Conservation (phyloP, 2,888 invertebrate genomes). For the Stenodera caucasica region DNA sequence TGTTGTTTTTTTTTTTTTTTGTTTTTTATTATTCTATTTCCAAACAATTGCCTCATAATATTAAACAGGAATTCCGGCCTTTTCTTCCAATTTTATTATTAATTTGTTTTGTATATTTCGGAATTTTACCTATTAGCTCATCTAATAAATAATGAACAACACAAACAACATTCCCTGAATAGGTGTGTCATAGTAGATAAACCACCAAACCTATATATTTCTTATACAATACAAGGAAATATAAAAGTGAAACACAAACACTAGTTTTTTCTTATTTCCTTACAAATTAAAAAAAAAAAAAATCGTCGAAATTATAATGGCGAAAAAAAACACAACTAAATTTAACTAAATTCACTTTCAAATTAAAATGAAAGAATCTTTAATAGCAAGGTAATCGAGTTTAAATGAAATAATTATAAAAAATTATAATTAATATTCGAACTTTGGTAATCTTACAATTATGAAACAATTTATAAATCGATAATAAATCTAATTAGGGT, state of each 20-base stretch:
- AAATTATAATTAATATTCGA: too few species aligned
- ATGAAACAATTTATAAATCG: too few species aligned
- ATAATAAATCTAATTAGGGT: too few species aligned
- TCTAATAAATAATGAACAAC: background rate
- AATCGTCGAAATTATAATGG: too few species aligned
- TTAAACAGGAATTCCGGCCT: conserved; percentile 2
- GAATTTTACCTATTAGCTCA: conserved; percentile 1
- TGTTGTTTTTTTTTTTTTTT: background rate
- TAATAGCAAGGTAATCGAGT: background rate
- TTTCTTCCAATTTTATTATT: too few species aligned
- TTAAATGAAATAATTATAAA: background rate
- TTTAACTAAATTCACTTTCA: conserved; percentile 2
- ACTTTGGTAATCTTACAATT: too few species aligned
- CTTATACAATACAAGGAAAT: background rate
- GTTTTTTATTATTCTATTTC: background rate
- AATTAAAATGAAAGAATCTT: background rate
- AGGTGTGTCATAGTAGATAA: conserved; percentile 2
- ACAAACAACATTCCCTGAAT: conserved; percentile 3
- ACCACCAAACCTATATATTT: conserved; percentile 1
- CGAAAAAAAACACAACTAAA: background rate
- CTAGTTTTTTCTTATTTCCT: too few species aligned
- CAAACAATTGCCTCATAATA: background rate
- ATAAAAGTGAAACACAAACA: too few species aligned
- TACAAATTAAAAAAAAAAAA: too few species aligned
- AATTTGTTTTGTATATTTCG: background rate